These are phyloP conservation scores for Phoxinus dragarum DNA, from an alignment of 2,797 vertebrate species.

Conservation along the genomic window DNA sequence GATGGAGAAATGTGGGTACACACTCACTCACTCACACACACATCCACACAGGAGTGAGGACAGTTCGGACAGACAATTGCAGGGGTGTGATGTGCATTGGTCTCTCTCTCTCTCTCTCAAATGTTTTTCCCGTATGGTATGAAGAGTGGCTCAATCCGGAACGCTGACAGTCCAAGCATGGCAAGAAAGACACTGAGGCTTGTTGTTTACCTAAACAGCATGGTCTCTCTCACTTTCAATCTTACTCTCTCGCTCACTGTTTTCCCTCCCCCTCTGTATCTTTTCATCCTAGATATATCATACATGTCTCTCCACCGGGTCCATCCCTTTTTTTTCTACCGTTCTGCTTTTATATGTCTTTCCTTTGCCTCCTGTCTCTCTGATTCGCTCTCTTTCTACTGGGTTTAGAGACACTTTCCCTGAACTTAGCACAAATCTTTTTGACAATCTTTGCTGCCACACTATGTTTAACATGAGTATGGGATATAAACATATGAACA, in stretches of 20 bases:
- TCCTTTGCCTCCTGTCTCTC: neutral
- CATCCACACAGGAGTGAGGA: neutral
- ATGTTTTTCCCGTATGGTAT: neutral
- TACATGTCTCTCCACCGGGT: neutral
- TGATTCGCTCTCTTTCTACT: slow-evolving; percentile 30
- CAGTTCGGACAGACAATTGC: slow-evolving; percentile 8
- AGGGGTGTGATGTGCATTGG: slow-evolving; percentile 5
- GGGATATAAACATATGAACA: neutral
- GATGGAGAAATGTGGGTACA: slow-evolving; percentile 12
- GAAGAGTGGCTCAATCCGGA: slow-evolving; percentile 11
- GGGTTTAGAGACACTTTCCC: neutral
- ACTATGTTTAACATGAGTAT: neutral
- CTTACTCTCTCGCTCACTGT: neutral
- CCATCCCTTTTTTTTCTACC: neutral
- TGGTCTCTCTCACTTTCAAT: slow-evolving; percentile 40
- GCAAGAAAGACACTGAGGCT: slow-evolving; percentile 1
- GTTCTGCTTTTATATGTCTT: neutral
- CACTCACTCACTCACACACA: slow-evolving; percentile 16
- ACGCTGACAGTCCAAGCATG: slow-evolving; percentile 11
- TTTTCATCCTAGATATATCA: neutral
- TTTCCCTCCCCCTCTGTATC: neutral
- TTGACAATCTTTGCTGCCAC: neutral
- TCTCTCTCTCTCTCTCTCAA: neutral
- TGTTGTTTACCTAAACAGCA: slow-evolving; percentile 6
- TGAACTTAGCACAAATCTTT: neutral